phyloP scores from a whole-genome alignment of 2,113 vertebrate genomes.

The Nannospalax galili region DNA sequence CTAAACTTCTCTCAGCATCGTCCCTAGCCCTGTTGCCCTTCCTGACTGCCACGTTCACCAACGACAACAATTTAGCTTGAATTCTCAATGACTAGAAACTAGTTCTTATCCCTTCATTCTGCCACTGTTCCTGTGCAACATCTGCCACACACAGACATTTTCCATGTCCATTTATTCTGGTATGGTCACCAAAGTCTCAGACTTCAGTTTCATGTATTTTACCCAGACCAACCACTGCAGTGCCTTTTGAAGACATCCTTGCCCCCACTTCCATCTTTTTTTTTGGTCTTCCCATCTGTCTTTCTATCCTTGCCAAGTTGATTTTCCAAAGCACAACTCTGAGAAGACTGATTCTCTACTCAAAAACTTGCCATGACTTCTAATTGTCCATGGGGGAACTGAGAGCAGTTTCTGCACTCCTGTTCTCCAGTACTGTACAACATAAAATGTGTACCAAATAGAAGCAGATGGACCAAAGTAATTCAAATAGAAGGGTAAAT shows the following conservation, averaged over 20 bases:
- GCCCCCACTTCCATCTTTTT: background rate
- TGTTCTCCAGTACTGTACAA: background rate
- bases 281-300: background rate
- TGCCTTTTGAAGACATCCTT: background rate
- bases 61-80: background rate
- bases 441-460: background rate
- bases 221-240: background rate
- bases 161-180: background rate
- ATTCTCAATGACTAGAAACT: background rate
- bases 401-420: background rate
- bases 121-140: background rate
- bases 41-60: background rate
- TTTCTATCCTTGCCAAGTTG: background rate
- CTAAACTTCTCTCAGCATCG: background rate
- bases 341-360: background rate
- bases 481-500: background rate
- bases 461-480: background rate
- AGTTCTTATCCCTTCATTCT: background rate
- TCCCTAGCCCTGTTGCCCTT: background rate
- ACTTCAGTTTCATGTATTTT: background rate
- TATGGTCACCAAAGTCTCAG: background rate
- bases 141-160: background rate
- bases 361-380: background rate
- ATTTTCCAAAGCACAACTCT: slow-evolving; percentile 18
- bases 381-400: background rate